Evolutionary conservation across 2,888 invertebrate species (phyloP).

Genomic region (Antheraea yamamai): DNA sequence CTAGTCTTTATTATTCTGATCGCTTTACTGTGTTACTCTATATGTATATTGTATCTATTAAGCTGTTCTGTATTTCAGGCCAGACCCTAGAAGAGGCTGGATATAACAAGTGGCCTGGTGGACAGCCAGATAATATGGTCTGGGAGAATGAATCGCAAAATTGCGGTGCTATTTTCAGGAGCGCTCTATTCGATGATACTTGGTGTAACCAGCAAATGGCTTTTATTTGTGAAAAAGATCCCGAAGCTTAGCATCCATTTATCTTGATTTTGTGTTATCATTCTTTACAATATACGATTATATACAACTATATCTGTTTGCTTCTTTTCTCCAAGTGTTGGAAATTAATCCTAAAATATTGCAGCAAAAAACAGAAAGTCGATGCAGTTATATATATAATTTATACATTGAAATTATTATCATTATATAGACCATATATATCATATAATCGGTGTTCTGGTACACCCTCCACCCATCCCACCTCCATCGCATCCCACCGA

Average conservation of each 20-base stretch:
- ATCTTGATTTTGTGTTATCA: too few species aligned
- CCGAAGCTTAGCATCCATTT: not conserved
- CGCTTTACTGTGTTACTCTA: too few species aligned
- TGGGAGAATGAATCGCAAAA: constrained; percentile 17
- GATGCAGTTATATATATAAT: too few species aligned
- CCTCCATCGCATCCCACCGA: too few species aligned
- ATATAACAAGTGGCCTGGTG: constrained; percentile 22
- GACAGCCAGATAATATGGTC: constrained; percentile 25
- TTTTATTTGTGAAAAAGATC: constrained; percentile 33
- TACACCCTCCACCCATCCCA: too few species aligned
- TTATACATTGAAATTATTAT: too few species aligned
- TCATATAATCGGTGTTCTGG: too few species aligned
- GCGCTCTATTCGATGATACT: constrained; percentile 23
- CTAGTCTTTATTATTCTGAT: too few species aligned
- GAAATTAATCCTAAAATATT: not conserved
- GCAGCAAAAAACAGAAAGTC: not conserved
- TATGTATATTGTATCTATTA: not conserved
- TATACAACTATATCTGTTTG: not conserved
- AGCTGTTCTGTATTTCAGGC: constrained; percentile 20
- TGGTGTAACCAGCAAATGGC: constrained; percentile 22
- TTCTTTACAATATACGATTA: not conserved
- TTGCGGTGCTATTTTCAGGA: constrained; percentile 27
- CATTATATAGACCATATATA: too few species aligned
- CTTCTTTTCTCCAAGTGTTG: not conserved
- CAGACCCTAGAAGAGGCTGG: constrained; percentile 27